Conservation (phyloP, 2,888 invertebrate species). For the Busseola fusca region DNA sequence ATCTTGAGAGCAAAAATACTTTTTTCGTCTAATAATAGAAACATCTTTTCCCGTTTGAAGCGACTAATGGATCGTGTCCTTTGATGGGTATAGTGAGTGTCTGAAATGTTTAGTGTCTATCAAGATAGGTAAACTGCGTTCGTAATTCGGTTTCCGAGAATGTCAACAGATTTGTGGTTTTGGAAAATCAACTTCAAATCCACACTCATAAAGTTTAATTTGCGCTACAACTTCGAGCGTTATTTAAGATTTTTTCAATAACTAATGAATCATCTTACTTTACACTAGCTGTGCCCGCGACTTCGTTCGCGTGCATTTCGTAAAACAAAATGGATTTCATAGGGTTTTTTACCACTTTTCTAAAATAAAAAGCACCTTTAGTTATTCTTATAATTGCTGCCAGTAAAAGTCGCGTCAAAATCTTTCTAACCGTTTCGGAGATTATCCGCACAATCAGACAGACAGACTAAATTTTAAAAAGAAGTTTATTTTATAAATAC, state of each 20-base stretch:
- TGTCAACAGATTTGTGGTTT: background rate
- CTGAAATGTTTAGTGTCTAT: background rate
- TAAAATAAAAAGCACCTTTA: no score
- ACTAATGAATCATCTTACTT: background rate
- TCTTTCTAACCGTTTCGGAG: no score
- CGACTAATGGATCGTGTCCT: conserved; percentile 29
- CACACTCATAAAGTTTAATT: background rate
- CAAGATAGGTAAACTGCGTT: background rate
- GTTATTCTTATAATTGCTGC: background rate
- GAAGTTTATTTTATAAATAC: background rate
- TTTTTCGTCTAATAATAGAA: conserved; percentile 33
- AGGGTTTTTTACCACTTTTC: no score
- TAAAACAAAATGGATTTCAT: no score
- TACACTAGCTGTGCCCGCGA: no score
- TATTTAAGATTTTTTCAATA: background rate
- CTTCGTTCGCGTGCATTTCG: background rate
- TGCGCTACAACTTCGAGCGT: background rate
- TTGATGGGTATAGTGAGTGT: conserved; percentile 12
- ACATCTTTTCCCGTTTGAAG: conserved; percentile 19
- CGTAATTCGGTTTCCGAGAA: background rate
- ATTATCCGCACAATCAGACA: background rate
- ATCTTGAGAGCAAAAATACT: conserved; percentile 15
- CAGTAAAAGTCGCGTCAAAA: background rate
- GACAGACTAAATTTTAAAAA: background rate
- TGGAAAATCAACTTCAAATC: background rate